These are phyloP conservation scores for Cyanoramphus novaezelandiae DNA, from an alignment of 2,113 vertebrate species.

Conservation along the genomic window DNA sequence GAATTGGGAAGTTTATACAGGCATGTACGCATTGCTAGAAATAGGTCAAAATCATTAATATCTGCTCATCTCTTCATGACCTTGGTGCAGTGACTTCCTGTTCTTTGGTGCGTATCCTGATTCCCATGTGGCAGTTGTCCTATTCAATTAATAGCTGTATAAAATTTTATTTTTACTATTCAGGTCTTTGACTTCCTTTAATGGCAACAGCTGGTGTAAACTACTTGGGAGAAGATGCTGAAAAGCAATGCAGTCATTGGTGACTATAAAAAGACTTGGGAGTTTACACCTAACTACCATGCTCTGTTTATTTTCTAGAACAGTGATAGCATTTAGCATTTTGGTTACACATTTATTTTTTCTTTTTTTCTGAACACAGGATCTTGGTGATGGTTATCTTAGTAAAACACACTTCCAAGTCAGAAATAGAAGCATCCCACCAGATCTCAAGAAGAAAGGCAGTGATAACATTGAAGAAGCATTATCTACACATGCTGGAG, in stretches of 20 bases:
- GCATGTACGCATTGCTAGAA: neutral
- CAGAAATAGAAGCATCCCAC: neutral
- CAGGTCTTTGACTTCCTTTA: neutral
- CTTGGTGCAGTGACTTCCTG: neutral
- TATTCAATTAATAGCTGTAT: neutral
- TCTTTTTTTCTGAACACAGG: constrained; percentile 63
- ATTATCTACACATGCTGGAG: constrained; percentile 49
- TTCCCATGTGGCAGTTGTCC: neutral
- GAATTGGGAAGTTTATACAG: neutral
- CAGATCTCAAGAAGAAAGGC: neutral
- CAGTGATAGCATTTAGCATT: neutral
- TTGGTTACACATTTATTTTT: neutral
- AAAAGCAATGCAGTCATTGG: neutral
- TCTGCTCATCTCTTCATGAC: neutral
- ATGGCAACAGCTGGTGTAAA: neutral
- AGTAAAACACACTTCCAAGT: constrained; percentile 73
- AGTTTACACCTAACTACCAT: neutral
- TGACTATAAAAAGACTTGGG: constrained; percentile 9
- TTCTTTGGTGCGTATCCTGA: neutral
- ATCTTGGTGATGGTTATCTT: constrained; percentile 76
- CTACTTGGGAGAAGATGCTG: neutral
- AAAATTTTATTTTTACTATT: neutral
- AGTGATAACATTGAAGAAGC: neutral
- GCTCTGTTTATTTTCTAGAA: constrained; percentile 35
- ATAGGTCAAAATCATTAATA: neutral